These are phyloP conservation scores for Hippocampus guttulatus DNA, from an alignment of 2,113 vertebrate species.

Conservation along the genomic window DNA sequence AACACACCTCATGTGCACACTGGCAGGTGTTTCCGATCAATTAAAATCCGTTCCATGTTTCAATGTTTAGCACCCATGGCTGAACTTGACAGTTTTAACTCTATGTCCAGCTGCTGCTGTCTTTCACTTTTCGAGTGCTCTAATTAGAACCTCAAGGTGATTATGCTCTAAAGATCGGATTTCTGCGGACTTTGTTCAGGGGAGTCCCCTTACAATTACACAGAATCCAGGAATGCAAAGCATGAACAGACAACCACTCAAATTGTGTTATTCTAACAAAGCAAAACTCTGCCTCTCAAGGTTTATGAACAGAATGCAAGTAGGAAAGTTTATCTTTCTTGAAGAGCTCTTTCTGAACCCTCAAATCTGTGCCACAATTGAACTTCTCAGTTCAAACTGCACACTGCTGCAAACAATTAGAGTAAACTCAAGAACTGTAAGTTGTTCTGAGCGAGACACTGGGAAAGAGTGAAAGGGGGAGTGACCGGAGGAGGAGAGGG, in stretches of 20 bases:
- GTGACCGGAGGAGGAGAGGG: slow-evolving; percentile 56
- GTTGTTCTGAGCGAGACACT: slow-evolving; percentile 38
- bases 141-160: slow-evolving; percentile 64
- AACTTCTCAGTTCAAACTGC: slow-evolving; percentile 52
- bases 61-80: slow-evolving; percentile 23
- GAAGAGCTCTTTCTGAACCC: slow-evolving; percentile 33
- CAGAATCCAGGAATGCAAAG: slow-evolving; percentile 70
- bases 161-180: slow-evolving; percentile 72
- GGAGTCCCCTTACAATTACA: slow-evolving; percentile 71
- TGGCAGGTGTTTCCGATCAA: slow-evolving; percentile 11
- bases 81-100: slow-evolving; percentile 39
- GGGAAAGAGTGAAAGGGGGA: slow-evolving; percentile 28
- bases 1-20: not conserved
- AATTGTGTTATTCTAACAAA: slow-evolving; percentile 7
- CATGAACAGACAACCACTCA: slow-evolving; percentile 50
- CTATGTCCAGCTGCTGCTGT: slow-evolving; percentile 63
- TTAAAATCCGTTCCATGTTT: slow-evolving; percentile 14
- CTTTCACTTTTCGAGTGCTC: slow-evolving; percentile 58
- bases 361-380: slow-evolving; percentile 41
- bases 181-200: slow-evolving; percentile 64
- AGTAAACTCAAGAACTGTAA: slow-evolving; percentile 63
- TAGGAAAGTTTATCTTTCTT: slow-evolving; percentile 38
- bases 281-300: not conserved
- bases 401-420: slow-evolving; percentile 74
- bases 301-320: slow-evolving; percentile 18